Percentiles rank a stretch among this genome's conserved stretches.
These are phyloP conservation scores for Drosophila testacea DNA, from an alignment of 2,888 invertebrate genomes.

Conservation along the genomic window DNA sequence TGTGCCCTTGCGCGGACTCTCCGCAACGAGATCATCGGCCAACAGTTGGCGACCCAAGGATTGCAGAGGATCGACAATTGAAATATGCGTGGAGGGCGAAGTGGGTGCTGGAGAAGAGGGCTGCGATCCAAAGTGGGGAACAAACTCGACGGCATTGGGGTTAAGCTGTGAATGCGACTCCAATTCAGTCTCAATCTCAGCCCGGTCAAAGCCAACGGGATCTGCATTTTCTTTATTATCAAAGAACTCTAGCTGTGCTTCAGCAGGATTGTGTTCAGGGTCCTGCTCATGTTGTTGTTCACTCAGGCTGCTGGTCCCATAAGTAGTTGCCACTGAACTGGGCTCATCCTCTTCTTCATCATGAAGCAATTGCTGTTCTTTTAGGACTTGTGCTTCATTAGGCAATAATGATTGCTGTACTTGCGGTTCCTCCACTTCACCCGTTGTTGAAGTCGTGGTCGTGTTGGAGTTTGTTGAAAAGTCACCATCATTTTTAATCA, in stretches of 20 bases:
- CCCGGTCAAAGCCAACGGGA: slow-evolving; percentile 29
- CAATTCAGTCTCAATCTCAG: slow-evolving; percentile 30
- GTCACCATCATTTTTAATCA: slow-evolving; percentile 80
- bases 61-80: slow-evolving; percentile 42
- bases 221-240: slow-evolving; percentile 68
- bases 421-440: slow-evolving; percentile 44
- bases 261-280: slow-evolving; percentile 21
- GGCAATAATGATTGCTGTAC: slow-evolving; percentile 24
- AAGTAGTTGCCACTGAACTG: slow-evolving; percentile 83
- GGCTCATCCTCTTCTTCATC: slow-evolving; percentile 78
- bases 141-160: slow-evolving; percentile 94
- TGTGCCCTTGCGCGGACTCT: slow-evolving; percentile 90
- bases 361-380: slow-evolving; percentile 23
- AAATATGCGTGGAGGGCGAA: background rate
- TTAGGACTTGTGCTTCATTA: slow-evolving; percentile 5
- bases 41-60: slow-evolving; percentile 64
- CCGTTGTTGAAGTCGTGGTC: slow-evolving; percentile 59
- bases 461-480: slow-evolving; percentile 81
- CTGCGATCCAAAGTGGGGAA: slow-evolving; percentile 84
- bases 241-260: slow-evolving; percentile 38
- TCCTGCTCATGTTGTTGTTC: slow-evolving; percentile 64
- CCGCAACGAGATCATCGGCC: slow-evolving; percentile 86
- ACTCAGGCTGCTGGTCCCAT: slow-evolving; percentile 81
- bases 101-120: slow-evolving; percentile 86
- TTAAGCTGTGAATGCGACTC: slow-evolving; percentile 92